A percentile compares a stretch with the other conserved stretches of the same genome.
These are phyloP conservation scores for Noctua janthina DNA, from an alignment of 2,888 invertebrate genomes.

Conservation along the genomic window DNA sequence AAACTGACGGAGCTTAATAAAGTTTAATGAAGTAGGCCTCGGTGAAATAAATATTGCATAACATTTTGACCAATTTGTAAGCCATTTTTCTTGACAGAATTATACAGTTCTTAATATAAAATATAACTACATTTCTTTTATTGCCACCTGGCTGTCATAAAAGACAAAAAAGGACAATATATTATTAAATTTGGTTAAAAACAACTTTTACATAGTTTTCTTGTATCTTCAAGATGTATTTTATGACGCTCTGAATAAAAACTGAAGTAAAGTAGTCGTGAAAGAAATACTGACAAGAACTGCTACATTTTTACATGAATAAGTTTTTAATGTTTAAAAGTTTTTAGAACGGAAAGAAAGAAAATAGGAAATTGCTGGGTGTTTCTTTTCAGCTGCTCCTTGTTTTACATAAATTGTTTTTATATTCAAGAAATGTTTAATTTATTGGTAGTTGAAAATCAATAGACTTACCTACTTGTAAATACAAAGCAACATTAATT, in stretches of 20 bases:
- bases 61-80: conserved; percentile 17
- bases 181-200: conserved; percentile 49
- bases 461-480: background rate
- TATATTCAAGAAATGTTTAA: background rate
- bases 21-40: background rate
- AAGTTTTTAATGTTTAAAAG: conserved; percentile 16
- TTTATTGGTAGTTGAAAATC: background rate
- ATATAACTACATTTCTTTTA: conserved; percentile 15
- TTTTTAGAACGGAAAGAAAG: background rate
- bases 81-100: background rate
- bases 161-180: conserved; percentile 19
- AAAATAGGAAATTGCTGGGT: background rate
- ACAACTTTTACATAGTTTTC: conserved; percentile 18
- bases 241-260: conserved; percentile 15
- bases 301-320: conserved; percentile 26
- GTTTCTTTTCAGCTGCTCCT: conserved; percentile 6
- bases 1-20: background rate
- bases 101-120: conserved; percentile 8
- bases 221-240: conserved; percentile 19
- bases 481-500: background rate
- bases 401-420: too few species aligned
- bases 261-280: background rate
- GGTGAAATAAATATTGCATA: background rate
- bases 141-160: conserved; percentile 19
- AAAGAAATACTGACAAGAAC: conserved; percentile 33